Evolutionary conservation across 2,888 invertebrate species (phyloP), one percentile per base, ranked within the genome.

Genomic region (Archips xylosteana): DNA sequence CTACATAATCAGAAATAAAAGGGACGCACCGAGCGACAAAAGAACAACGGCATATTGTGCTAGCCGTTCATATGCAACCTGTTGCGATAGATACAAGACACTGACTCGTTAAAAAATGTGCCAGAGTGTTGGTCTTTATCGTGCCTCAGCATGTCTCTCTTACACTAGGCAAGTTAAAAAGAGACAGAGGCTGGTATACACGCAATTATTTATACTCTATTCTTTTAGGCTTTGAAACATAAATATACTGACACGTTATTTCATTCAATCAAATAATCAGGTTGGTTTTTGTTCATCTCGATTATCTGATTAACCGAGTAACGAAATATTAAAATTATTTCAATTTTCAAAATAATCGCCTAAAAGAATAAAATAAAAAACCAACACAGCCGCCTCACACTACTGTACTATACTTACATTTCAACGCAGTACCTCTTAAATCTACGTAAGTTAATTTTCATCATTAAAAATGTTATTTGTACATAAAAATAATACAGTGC

Each of bases 401-500:
- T 74, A 65, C 69, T 47, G 74, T 60, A 69, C 60, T 74, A 69
- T 57, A 59, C 65, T 74, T 70, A 75, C 67, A 63, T 57, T 15
- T 64, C 70, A 61, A 71, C 65, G 74, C 65, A 74, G 65, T 65
- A 69, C 60, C 59, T 34, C 88, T 88, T 91, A 92, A 76, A 86
- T 84, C 89, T 92, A 92, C 81, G 86, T 92, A 92, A 82, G 86
- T 90, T 92, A 91, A 85, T 87, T 82, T 89, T 84, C 83, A 85
- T 87, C 85, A 89, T 88, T 89, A 91, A 89, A 91, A 91, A 90
- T 89, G 90, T 91, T 92, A 92, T 94, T 94, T 94, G 94, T 94
- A 94, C 94, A 94, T 85, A 87, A 83, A 91, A 93, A 91, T 92
- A 92, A 92, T 92, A 92, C 88, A 88, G 86, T 90, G 87, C 89